Conservation (phyloP, 2,888 invertebrate species). For the Bedellia somnulentella region DNA sequence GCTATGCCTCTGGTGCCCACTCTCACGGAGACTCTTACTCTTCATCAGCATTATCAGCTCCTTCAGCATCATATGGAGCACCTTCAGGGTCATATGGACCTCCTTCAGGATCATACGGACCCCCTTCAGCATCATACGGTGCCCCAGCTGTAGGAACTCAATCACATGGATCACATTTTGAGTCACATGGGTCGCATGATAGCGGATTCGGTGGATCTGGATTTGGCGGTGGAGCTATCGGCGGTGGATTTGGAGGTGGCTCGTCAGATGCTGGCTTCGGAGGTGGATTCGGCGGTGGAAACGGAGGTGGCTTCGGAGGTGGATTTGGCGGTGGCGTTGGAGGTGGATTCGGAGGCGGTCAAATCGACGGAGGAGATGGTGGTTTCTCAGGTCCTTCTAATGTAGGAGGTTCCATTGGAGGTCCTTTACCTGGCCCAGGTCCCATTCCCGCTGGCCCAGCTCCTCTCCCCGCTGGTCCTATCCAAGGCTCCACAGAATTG, state of each 20-base stretch:
- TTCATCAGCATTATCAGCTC: slow-evolving; percentile 30
- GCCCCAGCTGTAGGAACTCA: slow-evolving; percentile 6
- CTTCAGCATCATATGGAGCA: slow-evolving; percentile 37
- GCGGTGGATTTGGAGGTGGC: slow-evolving; percentile 4
- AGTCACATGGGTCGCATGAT: too few relatives aligned
- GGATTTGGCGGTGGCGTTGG: slow-evolving; percentile 7
- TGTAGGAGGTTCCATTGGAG: neutral
- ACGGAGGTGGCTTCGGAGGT: slow-evolving; percentile 4
- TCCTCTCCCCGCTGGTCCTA: slow-evolving; percentile 16
- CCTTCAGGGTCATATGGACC: slow-evolving; percentile 33
- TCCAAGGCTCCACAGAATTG: slow-evolving; percentile 26
- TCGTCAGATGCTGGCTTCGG: neutral
- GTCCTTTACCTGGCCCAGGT: slow-evolving; percentile 6
- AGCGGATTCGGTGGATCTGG: neutral
- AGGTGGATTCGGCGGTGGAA: slow-evolving; percentile 8
- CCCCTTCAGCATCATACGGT: slow-evolving; percentile 6
- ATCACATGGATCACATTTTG: neutral
- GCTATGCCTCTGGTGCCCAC: slow-evolving; percentile 19
- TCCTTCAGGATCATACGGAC: slow-evolving; percentile 11
- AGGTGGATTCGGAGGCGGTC: neutral
- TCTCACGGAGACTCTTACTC: slow-evolving; percentile 19
- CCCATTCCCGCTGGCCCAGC: slow-evolving; percentile 8
- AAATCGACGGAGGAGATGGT: slow-evolving; percentile 7
- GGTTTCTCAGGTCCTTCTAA: slow-evolving; percentile 7
- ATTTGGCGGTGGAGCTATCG: neutral